Percentiles rank a stretch among this genome's conserved stretches.
These are phyloP conservation scores for Opisthocomus hoazin DNA, from an alignment of 2,113 vertebrate genomes.

Conservation along the genomic window DNA sequence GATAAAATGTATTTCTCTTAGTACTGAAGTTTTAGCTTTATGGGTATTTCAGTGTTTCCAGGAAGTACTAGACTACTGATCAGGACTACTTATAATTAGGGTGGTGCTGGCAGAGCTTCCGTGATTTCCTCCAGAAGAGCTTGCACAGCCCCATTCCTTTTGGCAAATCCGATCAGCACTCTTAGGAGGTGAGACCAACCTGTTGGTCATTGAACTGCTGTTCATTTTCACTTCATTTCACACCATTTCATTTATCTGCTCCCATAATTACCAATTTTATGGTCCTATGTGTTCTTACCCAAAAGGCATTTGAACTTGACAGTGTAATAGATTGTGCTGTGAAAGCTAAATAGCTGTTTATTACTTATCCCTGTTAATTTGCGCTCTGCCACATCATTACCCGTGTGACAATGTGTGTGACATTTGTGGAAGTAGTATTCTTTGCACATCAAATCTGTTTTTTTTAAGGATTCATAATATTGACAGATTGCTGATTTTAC, in stretches of 20 bases:
- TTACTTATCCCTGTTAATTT: constrained; percentile 31
- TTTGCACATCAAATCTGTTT: not conserved
- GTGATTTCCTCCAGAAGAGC: not conserved
- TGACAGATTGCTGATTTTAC: not conserved
- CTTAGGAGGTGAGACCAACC: not conserved
- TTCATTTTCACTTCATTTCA: constrained; percentile 31
- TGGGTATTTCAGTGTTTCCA: not conserved
- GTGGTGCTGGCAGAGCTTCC: not conserved
- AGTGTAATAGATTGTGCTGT: constrained; percentile 8
- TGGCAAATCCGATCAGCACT: not conserved
- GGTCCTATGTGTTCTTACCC: not conserved
- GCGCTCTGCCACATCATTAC: constrained; percentile 14
- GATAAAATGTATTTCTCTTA: not conserved
- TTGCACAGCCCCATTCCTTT: not conserved
- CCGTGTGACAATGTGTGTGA: not conserved
- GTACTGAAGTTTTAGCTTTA: not conserved
- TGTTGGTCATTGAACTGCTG: not conserved
- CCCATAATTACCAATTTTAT: constrained; percentile 15
- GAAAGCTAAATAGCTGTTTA: constrained; percentile 42
- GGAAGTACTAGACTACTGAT: not conserved
- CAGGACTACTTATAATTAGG: not conserved
- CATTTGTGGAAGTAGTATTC: not conserved
- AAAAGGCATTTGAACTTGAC: constrained; percentile 27
- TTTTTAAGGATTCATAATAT: not conserved
- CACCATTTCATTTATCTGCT: constrained; percentile 22